Evolutionary conservation across 1,140 invertebrate species (phyloP), one percentile per base, ranked within the genome.

Genomic region (Chionoecetes opilio): DNA sequence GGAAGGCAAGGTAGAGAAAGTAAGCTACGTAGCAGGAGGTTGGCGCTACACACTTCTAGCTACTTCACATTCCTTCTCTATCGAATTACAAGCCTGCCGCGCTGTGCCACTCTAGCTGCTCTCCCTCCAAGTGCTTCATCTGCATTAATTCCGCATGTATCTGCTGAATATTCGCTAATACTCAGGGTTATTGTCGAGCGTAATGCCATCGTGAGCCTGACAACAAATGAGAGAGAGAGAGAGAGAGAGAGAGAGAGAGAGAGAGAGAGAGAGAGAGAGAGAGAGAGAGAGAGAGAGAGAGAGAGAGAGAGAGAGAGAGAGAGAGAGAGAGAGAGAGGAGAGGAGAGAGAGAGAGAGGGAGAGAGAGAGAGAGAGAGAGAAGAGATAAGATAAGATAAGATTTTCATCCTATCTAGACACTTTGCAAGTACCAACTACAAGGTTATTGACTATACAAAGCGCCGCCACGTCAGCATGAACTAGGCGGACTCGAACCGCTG

Each of bases 261-360:
- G 41, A 46, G 41, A 46, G 41, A 46, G 41, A 46, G 41, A 46
- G 41, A 46, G 41, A 46, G 41, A 46, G 41, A 46, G 41, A 46
- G 41, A 46, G 41, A 46, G 41, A 46, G 41, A 75, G 21, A 17
- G 63, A 75, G 63, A 75, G 63, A 75, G 63, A 75, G 63, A 75
- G 63, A 75, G 63, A 75, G 63, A 75, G 63, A 75, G 63, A 75
- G 63, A 75, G 63, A 75, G 63, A 75, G 63, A 75, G 63, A 75
- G 63, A 75, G 63, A 75, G 63, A 75, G 63, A 75, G 63, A 75
- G 63, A 75, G 63, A 75, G 63, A 75, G 63, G n/a, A 26, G n/a
- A 26, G n/a, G 63, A 75, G 63, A 75, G 63, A 75, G 63, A 75
- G 63, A 75, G 63, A 75, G 63, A 75, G 63, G n/a, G 63, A 75